Conservation (phyloP, 2,797 vertebrate genomes). For the Poliocrania exsul region DNA sequence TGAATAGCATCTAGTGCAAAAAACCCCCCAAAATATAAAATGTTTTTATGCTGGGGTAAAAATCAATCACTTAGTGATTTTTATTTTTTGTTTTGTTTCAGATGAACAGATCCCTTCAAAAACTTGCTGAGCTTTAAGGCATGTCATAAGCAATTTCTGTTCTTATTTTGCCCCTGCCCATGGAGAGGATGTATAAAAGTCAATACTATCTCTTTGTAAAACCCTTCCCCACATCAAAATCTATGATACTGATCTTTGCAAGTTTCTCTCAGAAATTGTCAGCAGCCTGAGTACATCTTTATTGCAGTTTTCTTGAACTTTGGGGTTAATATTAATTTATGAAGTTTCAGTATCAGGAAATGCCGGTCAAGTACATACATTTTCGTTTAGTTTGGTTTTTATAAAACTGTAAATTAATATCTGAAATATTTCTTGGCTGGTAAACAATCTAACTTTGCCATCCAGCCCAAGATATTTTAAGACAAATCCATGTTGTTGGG, state of each 20-base stretch:
- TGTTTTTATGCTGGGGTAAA: neutral
- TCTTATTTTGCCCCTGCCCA: neutral
- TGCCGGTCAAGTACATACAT: neutral
- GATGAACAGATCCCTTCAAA: constrained; percentile 1
- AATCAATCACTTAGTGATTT: constrained; percentile 31
- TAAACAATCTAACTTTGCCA: neutral
- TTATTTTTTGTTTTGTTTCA: constrained; percentile 30
- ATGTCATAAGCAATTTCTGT: constrained; percentile 1
- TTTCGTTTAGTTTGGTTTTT: neutral
- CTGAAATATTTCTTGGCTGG: neutral
- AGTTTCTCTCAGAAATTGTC: neutral
- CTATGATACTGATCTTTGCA: neutral
- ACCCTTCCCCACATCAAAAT: neutral
- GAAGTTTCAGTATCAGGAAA: neutral
- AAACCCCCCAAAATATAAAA: neutral
- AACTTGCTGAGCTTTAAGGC: constrained; percentile 16
- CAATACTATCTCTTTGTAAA: neutral
- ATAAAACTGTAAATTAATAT: neutral
- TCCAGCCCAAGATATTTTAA: neutral
- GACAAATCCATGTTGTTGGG: neutral
- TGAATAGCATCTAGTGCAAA: neutral
- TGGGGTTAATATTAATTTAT: neutral
- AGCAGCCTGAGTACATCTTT: neutral
- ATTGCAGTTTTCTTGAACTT: neutral
- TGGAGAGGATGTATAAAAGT: neutral